A percentile compares a stretch with the other conserved stretches of the same genome.
Evolutionary conservation across 2,888 invertebrate species (phyloP).

Genomic region (Drosophila nr. fundita): DNA sequence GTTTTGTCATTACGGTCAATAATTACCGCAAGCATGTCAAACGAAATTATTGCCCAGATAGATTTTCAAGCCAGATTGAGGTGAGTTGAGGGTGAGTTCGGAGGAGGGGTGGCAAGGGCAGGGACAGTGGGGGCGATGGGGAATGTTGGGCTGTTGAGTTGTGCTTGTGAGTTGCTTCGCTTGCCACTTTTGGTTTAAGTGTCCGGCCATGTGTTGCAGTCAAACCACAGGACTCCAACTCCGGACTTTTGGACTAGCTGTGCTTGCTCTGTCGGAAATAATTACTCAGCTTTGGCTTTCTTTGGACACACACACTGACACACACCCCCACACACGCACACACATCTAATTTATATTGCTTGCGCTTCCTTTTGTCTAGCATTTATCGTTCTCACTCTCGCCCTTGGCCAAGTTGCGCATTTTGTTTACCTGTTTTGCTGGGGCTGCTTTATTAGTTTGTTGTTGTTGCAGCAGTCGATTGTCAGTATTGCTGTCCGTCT

Average conservation of each 20-base stretch:
- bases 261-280: conserved; percentile 74
- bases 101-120: not conserved
- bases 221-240: conserved; percentile 70
- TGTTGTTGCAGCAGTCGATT: conserved; percentile 44
- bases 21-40: conserved; percentile 84
- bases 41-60: conserved; percentile 82
- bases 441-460: conserved; percentile 70
- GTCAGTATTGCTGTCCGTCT: conserved; percentile 38
- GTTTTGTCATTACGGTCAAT: conserved; percentile 84
- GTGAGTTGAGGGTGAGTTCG: conserved; percentile 5
- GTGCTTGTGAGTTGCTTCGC: conserved; percentile 19
- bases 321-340: conserved; percentile 12
- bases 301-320: conserved; percentile 37
- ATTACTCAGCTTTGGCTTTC: conserved; percentile 74
- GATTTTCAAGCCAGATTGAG: conserved; percentile 53
- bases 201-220: conserved; percentile 81
- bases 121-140: not conserved
- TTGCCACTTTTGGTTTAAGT: conserved; percentile 68
- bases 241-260: conserved; percentile 12
- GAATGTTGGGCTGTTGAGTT: not conserved
- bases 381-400: conserved; percentile 29
- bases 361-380: conserved; percentile 73
- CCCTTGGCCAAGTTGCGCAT: conserved; percentile 41
- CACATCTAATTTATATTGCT: conserved; percentile 81
- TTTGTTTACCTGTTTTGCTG: conserved; percentile 66